Percentiles rank a stretch among this genome's conserved stretches.
phyloP scores from a whole-genome alignment of 2,113 vertebrate species.

The Apeltes quadracus region DNA sequence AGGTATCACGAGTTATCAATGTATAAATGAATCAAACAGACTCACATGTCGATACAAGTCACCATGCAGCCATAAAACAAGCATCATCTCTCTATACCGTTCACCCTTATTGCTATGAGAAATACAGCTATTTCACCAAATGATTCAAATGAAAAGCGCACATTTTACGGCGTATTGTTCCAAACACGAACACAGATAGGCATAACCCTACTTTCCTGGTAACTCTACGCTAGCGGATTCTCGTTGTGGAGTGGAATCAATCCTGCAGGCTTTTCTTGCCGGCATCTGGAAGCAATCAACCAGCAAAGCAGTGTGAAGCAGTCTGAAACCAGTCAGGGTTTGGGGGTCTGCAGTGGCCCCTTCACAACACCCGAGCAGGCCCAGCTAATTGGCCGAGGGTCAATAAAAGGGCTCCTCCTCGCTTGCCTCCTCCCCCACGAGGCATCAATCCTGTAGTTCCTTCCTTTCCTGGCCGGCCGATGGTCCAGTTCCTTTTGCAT shows the following conservation, averaged over 20 bases:
- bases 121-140: slow-evolving; percentile 8
- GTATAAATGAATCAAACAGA: slow-evolving; percentile 2
- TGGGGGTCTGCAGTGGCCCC: slow-evolving; percentile 11
- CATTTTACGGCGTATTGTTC: slow-evolving; percentile 18
- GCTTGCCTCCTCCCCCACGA: neutral
- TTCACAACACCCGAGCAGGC: neutral
- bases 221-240: slow-evolving; percentile 15
- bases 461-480: neutral
- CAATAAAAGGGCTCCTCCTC: neutral
- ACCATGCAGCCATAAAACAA: neutral
- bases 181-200: slow-evolving; percentile 1
- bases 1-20: slow-evolving; percentile 2
- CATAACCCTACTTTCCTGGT: neutral
- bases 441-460: neutral
- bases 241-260: slow-evolving; percentile 36
- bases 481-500: neutral
- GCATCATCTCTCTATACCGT: neutral
- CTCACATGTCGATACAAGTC: neutral
- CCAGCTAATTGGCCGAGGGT: neutral
- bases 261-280: slow-evolving; percentile 40
- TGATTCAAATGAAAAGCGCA: slow-evolving; percentile 22
- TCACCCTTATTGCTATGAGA: neutral
- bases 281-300: slow-evolving; percentile 67
- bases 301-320: slow-evolving; percentile 24
- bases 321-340: slow-evolving; percentile 38